Evolutionary conservation across 1,140 invertebrate genomes (phyloP).

Genomic region (Sycophila sp.): DNA sequence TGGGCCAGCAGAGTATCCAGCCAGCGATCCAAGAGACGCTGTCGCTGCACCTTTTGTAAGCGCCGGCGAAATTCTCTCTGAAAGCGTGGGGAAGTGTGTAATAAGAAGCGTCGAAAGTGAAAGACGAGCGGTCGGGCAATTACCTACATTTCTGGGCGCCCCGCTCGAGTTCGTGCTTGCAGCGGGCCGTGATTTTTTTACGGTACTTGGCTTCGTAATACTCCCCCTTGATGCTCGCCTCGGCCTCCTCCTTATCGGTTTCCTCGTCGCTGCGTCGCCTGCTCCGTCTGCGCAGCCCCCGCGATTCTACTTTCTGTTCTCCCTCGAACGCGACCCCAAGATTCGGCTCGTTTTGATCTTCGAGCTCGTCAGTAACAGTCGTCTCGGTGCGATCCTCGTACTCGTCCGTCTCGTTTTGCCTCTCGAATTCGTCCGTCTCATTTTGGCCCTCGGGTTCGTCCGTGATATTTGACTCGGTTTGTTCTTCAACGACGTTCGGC

Average conservation of each 20-base stretch:
- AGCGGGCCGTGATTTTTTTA: constrained; percentile 72
- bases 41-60: constrained; percentile 71
- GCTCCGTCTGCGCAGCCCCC: too few species aligned
- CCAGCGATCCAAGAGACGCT: constrained; percentile 67
- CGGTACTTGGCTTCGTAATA: constrained; percentile 69
- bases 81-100: constrained; percentile 31
- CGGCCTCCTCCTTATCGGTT: constrained; percentile 41
- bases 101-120: neutral
- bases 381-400: neutral
- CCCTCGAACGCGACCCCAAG: too few species aligned
- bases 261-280: neutral
- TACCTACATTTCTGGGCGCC: constrained; percentile 60
- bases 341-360: too few species aligned
- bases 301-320: too few species aligned
- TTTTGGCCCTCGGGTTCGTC: too few species aligned
- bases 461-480: too few species aligned
- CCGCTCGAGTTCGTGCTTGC: constrained; percentile 69
- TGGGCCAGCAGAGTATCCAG: constrained; percentile 76
- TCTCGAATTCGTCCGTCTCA: too few species aligned
- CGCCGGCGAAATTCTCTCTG: constrained; percentile 68
- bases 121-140: neutral
- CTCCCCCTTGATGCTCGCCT: constrained; percentile 56
- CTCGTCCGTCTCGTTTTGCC: constrained; percentile 21
- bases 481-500: neutral
- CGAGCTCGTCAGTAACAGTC: too few species aligned